Base-by-base conservation (phyloP, 2,113 vertebrate genomes). In the Amphilophus citrinellus region DNA sequence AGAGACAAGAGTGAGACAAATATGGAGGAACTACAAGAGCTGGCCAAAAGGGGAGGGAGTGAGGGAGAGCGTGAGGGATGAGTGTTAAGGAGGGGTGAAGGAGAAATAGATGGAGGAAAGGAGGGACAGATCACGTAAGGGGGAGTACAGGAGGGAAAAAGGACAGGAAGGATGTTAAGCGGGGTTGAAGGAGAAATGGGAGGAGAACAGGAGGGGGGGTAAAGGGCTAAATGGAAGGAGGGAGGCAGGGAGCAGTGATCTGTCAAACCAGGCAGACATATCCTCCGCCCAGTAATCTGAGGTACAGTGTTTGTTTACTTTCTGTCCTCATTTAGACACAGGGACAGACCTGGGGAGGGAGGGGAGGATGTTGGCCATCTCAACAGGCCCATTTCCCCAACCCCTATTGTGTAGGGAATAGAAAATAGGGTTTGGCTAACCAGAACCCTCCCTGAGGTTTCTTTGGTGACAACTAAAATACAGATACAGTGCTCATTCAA, bases 81-180 rank as follows among this genome's bases (percentile, higher is more conserved):
- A 76, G 91, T 91, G 92, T 91, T 93, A 94, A 94, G 93, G 90
- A 93, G 87, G 90, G 93, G 92, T 94, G 91, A 95, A 95, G 91
- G 93, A 94, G 92, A 94, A 91, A 84, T 84, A 37, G 79, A 88
- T 87, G 79, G 82, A 86, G 77, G 89, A 57, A 84, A 71, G 73
- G 79, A 82, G 78, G 61, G 63, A 89, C 37, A 73, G 84, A 84
- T 61, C 61, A 58, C 1, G 42, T 20, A 76, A 79, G 80, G 83
- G 75, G 88, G 81, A 83, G 91, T 83, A 75, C n/a, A 47, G 79
- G 84, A 83, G 85, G 77, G 30, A 50, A 79, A 35, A 57, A 77
- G 88, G 76, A 92, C 87, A 94, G 92, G 89, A 90, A 93, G 91
- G 91, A 88, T 91, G 90, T 92, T 80, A 90, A 87, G 87, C 82